Evolutionary conservation across 2,888 invertebrate genomes (phyloP).

Genomic region (Anoncus sp.): DNA sequence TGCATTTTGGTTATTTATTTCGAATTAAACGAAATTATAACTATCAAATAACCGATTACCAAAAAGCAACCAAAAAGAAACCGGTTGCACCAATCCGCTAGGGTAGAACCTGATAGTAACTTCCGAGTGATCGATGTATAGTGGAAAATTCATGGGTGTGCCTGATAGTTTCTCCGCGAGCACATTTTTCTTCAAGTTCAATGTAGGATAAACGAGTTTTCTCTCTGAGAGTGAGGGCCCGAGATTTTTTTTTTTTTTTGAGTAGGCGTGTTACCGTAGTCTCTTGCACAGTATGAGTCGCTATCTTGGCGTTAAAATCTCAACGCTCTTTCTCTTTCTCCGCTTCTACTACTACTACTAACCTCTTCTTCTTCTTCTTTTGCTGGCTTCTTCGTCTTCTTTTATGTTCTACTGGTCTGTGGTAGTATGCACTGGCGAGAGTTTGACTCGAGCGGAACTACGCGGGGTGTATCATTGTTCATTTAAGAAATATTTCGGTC

Average conservation of each 20-base stretch:
- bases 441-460: constrained; percentile 56
- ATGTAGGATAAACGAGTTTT: constrained; percentile 62
- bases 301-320: constrained; percentile 68
- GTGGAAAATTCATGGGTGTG: constrained; percentile 62
- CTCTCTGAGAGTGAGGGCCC: constrained; percentile 27
- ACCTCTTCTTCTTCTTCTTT: constrained; percentile 31
- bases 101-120: constrained; percentile 23
- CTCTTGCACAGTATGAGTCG: constrained; percentile 65
- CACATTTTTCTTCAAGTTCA: constrained; percentile 59
- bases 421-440: constrained; percentile 47
- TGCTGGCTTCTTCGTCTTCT: constrained; percentile 48
- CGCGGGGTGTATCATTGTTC: constrained; percentile 77
- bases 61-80: no score
- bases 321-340: constrained; percentile 54
- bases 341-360: constrained; percentile 33
- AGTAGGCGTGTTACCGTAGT: constrained; percentile 59
- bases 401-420: constrained; percentile 52
- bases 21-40: no score
- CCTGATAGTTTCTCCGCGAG: constrained; percentile 50
- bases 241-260: constrained; percentile 45
- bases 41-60: no score
- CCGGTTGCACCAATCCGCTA: no score
- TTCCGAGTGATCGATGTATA: constrained; percentile 56
- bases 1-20: no score
- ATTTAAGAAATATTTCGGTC: constrained; percentile 79